Evolutionary conservation across 2,888 invertebrate genomes (phyloP).

Genomic region (Tipula unca): DNA sequence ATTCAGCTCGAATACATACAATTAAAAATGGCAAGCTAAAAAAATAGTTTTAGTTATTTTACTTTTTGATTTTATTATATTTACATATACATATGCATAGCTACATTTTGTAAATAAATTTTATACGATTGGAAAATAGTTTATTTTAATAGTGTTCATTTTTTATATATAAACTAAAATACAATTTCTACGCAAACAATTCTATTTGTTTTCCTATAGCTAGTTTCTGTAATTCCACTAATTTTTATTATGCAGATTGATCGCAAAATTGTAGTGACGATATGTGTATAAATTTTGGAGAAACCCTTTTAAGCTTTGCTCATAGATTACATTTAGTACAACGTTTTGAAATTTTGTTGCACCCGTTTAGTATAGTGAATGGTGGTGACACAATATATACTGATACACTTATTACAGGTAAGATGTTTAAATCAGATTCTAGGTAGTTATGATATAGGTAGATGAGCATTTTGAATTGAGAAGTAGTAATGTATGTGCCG

Average conservation of each 20-base stretch:
- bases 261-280: neutral
- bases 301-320: neutral
- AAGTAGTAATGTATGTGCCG: too few relatives aligned
- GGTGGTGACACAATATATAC: too few relatives aligned
- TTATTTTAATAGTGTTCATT: neutral
- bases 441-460: too few relatives aligned
- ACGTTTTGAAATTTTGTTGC: neutral
- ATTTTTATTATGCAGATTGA: neutral
- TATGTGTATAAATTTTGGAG: too few relatives aligned
- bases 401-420: too few relatives aligned
- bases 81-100: neutral
- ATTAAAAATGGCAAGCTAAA: neutral
- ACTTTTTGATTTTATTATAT: neutral
- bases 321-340: neutral
- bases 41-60: neutral
- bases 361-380: too few relatives aligned
- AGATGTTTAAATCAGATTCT: too few relatives aligned
- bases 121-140: neutral
- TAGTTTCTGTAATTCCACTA: neutral
- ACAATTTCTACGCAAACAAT: neutral
- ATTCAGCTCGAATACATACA: neutral
- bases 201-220: neutral
- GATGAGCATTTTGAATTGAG: too few relatives aligned
- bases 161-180: neutral
- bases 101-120: neutral